Base-by-base conservation (phyloP, 2,888 invertebrate genomes). In the Himalopsyche tibetana region DNA sequence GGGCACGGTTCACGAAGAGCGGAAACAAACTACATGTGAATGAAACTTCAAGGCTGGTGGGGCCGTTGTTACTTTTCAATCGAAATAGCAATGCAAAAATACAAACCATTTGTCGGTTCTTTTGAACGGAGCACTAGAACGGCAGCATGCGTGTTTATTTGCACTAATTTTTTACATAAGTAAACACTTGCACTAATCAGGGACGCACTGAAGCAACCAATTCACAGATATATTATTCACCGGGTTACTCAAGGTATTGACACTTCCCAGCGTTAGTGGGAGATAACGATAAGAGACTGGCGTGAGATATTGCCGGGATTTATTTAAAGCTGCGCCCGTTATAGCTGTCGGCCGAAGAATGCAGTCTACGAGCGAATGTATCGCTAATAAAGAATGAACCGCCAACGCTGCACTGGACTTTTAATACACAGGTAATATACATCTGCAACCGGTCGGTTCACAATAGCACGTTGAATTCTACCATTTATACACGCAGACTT, bases 391-490 rank as follows among this genome's bases (percentile, higher is more conserved):
- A 83, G 83, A 81, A 84, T 63, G 56, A 56, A 40, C 74, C 84
- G 84, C 84, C 84, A 81, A 85, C 85, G 80, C 82, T 63, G 45
- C 74, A 74, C 19, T 74, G 74, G 74, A 74, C 28, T 74, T 74
- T 74, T 74, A 42, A 63, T 36, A 55, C 40, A 80, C 85, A 85
- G 85, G 83, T 83, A 85, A 69, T 38, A 38, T 74, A 74, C 36
- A 74, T 74, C 38, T 40, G 36, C 84, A 84, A 85, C 85, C 83
- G 85, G 85, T 83, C 85, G 82, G 80, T 80, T 80, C 55, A 83
- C 85, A 51, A 56, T 85, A 83, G 19, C 74, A 38, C 74, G 74
- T 74, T 74, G 38, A 74, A 51, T 74, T 36, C 19, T 69, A 69
- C 17, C 19, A 56, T 19, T 56, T 28, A 69, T 69, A 69, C 36